phyloP scores from a whole-genome alignment of 1,140 invertebrate species.

The Anastatus disparis region DNA sequence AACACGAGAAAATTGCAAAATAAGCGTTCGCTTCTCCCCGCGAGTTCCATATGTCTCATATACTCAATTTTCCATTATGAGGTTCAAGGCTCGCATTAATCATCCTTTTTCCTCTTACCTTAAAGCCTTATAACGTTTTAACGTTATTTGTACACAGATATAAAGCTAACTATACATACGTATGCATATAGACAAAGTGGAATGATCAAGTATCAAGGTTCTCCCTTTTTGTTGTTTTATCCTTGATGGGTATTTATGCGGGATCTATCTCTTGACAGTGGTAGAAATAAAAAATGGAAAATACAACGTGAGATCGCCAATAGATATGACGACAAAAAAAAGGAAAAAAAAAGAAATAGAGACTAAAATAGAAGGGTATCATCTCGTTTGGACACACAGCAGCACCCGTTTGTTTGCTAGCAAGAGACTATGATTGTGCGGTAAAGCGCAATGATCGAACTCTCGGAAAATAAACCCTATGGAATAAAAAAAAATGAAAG shows the following conservation, averaged over 20 bases:
- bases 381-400: background rate
- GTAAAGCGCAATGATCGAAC: conserved; percentile 23
- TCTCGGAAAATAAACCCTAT: conserved; percentile 18
- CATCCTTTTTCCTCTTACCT: too few relatives aligned
- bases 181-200: background rate
- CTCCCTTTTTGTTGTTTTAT: background rate
- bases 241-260: background rate
- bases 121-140: too few relatives aligned
- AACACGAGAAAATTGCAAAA: background rate
- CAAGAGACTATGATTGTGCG: background rate
- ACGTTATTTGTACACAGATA: too few relatives aligned
- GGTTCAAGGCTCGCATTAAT: background rate
- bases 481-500: background rate
- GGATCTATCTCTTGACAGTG: background rate
- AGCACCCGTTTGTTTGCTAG: conserved; percentile 5
- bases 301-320: background rate
- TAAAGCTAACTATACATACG: too few relatives aligned
- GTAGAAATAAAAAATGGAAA: background rate
- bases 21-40: background rate
- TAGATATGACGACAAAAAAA: background rate
- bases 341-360: background rate
- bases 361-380: background rate
- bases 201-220: background rate
- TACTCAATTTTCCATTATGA: too few relatives aligned
- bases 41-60: too few relatives aligned